These are phyloP conservation scores for Notechis scutatus DNA, from an alignment of 2,113 vertebrate species.

Conservation along the genomic window DNA sequence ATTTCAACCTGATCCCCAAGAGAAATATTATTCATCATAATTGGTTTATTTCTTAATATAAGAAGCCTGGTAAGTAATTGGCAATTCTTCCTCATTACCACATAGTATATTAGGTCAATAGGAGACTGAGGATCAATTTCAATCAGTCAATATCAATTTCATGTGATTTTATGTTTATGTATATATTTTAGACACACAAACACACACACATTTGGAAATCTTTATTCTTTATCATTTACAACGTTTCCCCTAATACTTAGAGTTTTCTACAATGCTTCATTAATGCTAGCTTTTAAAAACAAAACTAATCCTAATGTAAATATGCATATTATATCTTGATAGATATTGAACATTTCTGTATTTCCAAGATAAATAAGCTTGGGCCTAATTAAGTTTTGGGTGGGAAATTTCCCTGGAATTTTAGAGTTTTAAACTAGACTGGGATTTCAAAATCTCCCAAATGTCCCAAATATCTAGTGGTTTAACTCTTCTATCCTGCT, in stretches of 20 bases:
- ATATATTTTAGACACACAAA: not conserved
- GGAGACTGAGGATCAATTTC: not conserved
- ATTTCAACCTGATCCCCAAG: not conserved
- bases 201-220: not conserved
- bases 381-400: not conserved
- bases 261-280: not conserved
- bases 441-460: not conserved
- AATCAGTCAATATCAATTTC: not conserved
- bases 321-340: not conserved
- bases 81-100: constrained; percentile 18
- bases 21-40: not conserved
- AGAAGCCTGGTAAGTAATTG: not conserved
- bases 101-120: not conserved
- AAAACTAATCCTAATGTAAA: not conserved
- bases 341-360: not conserved
- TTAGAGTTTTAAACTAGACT: not conserved
- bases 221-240: not conserved
- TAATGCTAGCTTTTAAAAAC: not conserved
- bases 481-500: not conserved
- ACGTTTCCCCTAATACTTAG: not conserved
- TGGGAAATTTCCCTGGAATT: not conserved
- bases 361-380: not conserved
- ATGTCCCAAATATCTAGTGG: not conserved
- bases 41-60: constrained; percentile 6
- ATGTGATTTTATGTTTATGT: not conserved